These are phyloP conservation scores for Polypedilum vanderplanki DNA, from an alignment of 1,140 invertebrate species.

Conservation along the genomic window DNA sequence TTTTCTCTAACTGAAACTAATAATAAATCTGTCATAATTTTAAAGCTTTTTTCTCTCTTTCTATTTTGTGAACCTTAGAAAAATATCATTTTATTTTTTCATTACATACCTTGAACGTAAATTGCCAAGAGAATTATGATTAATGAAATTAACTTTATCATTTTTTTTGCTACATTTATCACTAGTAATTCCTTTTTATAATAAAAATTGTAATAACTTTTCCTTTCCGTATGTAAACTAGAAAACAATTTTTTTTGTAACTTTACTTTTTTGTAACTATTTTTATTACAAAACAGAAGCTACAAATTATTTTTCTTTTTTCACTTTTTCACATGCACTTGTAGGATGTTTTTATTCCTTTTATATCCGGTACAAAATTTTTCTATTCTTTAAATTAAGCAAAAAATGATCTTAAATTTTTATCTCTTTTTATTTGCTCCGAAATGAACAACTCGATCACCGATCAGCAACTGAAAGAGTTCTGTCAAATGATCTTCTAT, in stretches of 20 bases:
- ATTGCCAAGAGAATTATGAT: conserved; percentile 7
- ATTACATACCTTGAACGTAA: conserved; percentile 14
- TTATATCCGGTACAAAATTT: background rate
- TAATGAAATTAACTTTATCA: conserved; percentile 20
- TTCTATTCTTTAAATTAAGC: background rate
- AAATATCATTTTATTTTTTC: too few species aligned
- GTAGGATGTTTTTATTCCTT: background rate
- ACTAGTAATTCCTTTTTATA: background rate
- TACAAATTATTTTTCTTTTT: background rate
- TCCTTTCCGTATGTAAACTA: background rate
- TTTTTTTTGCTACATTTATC: conserved; percentile 9
- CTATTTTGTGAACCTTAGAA: too few species aligned
- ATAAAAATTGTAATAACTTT: background rate
- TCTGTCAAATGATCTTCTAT: conserved; percentile 15
- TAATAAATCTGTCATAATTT: too few species aligned
- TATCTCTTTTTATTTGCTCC: background rate
- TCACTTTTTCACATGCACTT: background rate
- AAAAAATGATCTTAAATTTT: background rate
- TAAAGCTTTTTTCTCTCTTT: too few species aligned
- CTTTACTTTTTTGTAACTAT: background rate
- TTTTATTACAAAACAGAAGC: background rate
- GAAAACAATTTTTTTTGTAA: background rate
- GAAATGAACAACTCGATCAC: background rate
- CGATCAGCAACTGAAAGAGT: background rate
- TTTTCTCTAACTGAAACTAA: too few species aligned